These are phyloP conservation scores for Nycticebus coucang DNA, from an alignment of 2,113 vertebrate species.

Conservation along the genomic window DNA sequence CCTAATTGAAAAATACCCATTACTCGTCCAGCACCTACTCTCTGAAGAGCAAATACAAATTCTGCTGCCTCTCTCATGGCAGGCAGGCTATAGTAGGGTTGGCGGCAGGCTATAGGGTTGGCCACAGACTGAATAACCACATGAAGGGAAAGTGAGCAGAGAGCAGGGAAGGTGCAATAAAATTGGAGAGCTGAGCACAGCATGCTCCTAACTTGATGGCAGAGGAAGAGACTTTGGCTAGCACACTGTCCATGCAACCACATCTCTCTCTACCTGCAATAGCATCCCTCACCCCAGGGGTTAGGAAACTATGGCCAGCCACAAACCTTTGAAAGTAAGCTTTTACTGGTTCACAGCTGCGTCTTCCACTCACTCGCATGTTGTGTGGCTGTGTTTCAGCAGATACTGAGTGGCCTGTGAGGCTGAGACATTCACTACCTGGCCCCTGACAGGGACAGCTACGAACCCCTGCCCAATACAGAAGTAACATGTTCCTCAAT, in stretches of 20 bases:
- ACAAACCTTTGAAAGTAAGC: background rate
- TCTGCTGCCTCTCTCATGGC: rapidly evolving
- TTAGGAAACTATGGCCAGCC: rapidly evolving
- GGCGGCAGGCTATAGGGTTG: too few relatives aligned
- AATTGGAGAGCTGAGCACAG: background rate
- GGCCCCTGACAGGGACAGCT: background rate
- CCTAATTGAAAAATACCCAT: background rate
- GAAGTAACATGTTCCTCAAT: background rate
- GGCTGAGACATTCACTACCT: background rate
- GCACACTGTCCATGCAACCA: background rate
- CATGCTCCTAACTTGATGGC: background rate
- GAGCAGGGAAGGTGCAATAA: background rate
- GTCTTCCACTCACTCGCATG: rapidly evolving
- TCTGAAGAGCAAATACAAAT: background rate
- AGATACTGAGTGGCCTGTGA: background rate
- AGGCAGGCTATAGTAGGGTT: background rate
- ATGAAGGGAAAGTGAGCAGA: background rate
- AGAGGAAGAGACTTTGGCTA: background rate
- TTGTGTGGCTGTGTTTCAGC: too few relatives aligned
- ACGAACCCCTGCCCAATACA: too few relatives aligned
- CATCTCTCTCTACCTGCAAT: background rate
- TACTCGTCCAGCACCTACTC: background rate
- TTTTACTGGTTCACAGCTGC: rapidly evolving
- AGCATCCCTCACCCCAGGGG: rapidly evolving
- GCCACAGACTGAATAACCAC: background rate